A percentile compares a stretch with the other conserved stretches of the same genome.
These are phyloP conservation scores for Panthera tigris DNA, from an alignment of 2,113 vertebrate genomes.

Conservation along the genomic window DNA sequence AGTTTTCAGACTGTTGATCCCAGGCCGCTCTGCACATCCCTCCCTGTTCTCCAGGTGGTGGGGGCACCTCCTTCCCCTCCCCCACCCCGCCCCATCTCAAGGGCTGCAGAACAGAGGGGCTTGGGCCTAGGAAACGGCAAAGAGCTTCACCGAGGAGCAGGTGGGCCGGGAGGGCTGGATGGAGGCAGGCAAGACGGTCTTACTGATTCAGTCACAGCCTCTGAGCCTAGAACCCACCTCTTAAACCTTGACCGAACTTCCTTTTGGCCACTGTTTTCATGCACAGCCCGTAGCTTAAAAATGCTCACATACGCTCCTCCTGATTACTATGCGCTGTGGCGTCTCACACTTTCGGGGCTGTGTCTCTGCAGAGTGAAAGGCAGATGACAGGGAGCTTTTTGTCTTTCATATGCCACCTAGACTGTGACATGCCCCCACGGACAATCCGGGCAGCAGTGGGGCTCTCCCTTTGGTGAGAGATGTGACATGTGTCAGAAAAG, in stretches of 20 bases:
- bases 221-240: not conserved
- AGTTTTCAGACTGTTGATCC: not conserved
- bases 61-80: accelerated
- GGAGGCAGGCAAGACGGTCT: not conserved
- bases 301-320: not conserved
- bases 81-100: accelerated
- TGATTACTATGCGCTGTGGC: not conserved
- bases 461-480: not conserved
- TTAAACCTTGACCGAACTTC: not conserved
- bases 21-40: not conserved
- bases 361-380: not conserved
- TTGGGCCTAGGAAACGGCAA: not conserved
- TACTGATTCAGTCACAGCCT: not conserved
- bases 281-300: not conserved
- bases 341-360: not conserved
- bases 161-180: not conserved
- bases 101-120: not conserved
- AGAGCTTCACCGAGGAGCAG: not conserved
- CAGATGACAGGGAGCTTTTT: constrained; percentile 46
- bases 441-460: not conserved
- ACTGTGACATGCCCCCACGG: not conserved
- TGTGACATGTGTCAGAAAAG: constrained; percentile 35
- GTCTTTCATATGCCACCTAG: constrained; percentile 18
- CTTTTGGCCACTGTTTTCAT: not conserved
- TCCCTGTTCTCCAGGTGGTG: not conserved